Evolutionary conservation across 2,113 vertebrate species (phyloP), one percentile per base, ranked within the genome.

Genomic region (Lanius collurio): DNA sequence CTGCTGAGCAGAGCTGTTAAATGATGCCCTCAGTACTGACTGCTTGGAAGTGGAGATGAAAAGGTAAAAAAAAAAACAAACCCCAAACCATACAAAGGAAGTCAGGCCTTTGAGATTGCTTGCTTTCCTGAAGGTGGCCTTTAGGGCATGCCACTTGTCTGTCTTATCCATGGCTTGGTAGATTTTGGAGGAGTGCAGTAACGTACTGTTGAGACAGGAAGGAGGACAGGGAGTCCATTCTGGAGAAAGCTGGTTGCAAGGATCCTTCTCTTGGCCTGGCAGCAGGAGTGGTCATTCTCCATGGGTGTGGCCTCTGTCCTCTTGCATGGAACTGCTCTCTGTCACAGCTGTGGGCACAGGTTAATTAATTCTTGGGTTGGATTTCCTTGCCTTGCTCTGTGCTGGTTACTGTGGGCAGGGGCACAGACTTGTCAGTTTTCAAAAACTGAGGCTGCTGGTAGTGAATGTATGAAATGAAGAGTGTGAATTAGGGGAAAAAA

Each of bases 351-450:
- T 30, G 39, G 35, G 65, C 24, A 33, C 41, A 37, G 44, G 3
- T 41, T 55, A 50, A 53, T 56, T 33, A 33, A 55, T 19, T 35
- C 28, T 46, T 13, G 7, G 24, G 17, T 0, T 52, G 39, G 20
- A 15, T 23, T 56, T 10, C 62, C 21, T 13, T 50, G 46, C 53
- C 50, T 67, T 70, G 37, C 52, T 53, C 1, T 2, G 22, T 0
- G 10, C 63, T 4, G 7, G 19, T 76, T 37, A 11, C 49, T 65
- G 31, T 12, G 41, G 2, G 1, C 2, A 50, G 42, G 18, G 47
- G 10, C 24, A 20, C 0, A 3, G 6, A 33, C 33, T 10, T 22
- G 14, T 3, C 23, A 3, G 17, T 31, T 69, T 57, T n/a, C 55
- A 70, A 42, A 62, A 65, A 33, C 71, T 31, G 23, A 71, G 41